Base-by-base conservation (phyloP, 2,797 vertebrate species). In the Coregonus sp. region DNA sequence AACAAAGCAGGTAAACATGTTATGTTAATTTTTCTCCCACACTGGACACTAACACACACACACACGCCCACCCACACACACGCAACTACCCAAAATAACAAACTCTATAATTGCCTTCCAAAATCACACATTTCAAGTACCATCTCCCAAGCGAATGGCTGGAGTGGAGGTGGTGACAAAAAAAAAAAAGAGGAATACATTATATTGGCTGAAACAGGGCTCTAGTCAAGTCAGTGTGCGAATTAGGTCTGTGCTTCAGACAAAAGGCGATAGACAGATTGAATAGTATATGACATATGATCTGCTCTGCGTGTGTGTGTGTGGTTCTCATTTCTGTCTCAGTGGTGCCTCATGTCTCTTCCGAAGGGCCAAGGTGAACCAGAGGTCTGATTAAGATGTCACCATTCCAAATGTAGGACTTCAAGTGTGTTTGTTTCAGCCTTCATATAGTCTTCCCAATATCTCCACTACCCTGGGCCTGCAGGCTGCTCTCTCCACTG, bases 371-470 rank as follows among this genome's bases (percentile, higher is more conserved):
- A 79, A 83, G 79, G 85, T 78, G 84, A 80, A 80, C 47, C 37
- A 6, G 83, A 89, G 86, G 87, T 90, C 86, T 83, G 88, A 91
- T 88, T 76, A 75, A 86, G 82, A 9, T 87, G 83, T 86, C 84
- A 78, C 51, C 70, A 86, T 86, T 78, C 78, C 78, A 37, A 85
- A 83, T 78, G 68, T 52, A 31, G 72, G 83, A 88, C 54, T 25
- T 25, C 25, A 25, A 25, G 25, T 25, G 25, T 51, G 5, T 18
- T 2, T 59, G 16, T 59, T 59, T 6, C 15, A 59, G 7, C n/a
- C 14, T 20, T 59, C 6, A 59, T 9, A n/a, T 5, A 59, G 5
- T 59, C 56, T n/a, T 20, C 15, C 5, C 18, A 59, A n/a, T 2
- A 59, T 59, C 51, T 54, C 4, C 15, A 54, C 51, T 54, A 4